Percentiles rank a stretch among this genome's conserved stretches.
These are phyloP conservation scores for fruit fly (Drosophila melanogaster) DNA, from an alignment of 1,140 invertebrate genomes.

Conservation along the genomic window DNA sequence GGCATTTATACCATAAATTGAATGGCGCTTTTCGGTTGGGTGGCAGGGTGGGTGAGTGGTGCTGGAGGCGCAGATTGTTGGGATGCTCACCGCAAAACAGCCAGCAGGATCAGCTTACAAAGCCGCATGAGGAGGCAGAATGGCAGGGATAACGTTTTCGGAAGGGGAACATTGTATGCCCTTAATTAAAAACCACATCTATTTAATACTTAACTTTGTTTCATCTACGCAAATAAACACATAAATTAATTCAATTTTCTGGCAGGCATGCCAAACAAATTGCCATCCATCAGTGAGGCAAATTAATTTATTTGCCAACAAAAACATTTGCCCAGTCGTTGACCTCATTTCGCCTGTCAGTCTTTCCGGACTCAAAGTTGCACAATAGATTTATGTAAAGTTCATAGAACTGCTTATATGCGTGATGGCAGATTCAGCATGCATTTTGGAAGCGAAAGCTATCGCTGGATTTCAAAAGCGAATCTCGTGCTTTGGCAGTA, in stretches of 20 bases:
- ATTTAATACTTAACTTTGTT: conserved; percentile 36
- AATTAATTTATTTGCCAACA: conserved; percentile 30
- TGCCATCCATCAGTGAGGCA: conserved; percentile 8
- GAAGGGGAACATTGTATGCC: conserved; percentile 35
- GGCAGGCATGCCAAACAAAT: conserved; percentile 12
- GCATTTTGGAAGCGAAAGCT: background rate
- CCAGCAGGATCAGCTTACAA: conserved; percentile 48
- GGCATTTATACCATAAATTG: background rate
- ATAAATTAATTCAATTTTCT: conserved; percentile 18
- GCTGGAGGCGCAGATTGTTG: conserved; percentile 14
- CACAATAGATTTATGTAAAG: background rate
- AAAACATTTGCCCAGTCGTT: conserved; percentile 1
- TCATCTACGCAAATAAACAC: conserved; percentile 6
- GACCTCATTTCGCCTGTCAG: conserved; percentile 7
- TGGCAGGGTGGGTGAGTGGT: too few relatives aligned
- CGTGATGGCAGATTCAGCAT: conserved; percentile 15
- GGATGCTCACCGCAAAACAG: conserved; percentile 41
- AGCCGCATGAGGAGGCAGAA: conserved; percentile 19
- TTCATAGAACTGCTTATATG: conserved; percentile 3
- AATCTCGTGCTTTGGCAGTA: conserved; percentile 8
- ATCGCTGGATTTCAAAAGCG: conserved; percentile 15
- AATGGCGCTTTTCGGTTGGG: background rate
- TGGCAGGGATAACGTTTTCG: conserved; percentile 11
- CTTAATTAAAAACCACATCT: conserved; percentile 52
- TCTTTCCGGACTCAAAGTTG: background rate